Conservation (phyloP, 2,797 vertebrate species). For the Allobates femoralis region DNA sequence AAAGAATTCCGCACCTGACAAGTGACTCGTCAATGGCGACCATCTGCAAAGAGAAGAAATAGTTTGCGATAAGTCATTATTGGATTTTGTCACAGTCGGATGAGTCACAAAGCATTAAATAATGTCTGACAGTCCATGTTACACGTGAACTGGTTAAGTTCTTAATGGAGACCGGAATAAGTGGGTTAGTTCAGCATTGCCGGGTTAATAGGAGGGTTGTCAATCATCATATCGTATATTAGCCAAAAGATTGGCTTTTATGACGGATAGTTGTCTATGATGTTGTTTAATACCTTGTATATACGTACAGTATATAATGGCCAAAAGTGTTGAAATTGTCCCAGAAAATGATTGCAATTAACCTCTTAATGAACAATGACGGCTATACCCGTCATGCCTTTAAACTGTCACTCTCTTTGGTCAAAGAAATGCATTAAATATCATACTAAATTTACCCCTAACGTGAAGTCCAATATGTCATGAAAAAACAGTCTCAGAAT, state of each 20-base stretch:
- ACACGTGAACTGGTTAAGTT: conserved; percentile 7
- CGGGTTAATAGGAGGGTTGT: conserved; percentile 4
- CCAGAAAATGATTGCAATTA: too few species aligned
- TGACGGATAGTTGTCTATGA: too few species aligned
- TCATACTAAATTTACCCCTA: too few species aligned
- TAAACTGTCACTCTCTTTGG: too few species aligned
- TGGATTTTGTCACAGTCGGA: conserved; percentile 29
- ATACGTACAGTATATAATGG: too few species aligned
- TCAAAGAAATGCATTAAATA: too few species aligned
- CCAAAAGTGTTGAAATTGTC: too few species aligned
- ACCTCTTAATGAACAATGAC: too few species aligned
- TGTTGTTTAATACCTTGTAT: too few species aligned
- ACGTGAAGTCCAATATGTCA: too few species aligned
- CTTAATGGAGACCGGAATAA: conserved; percentile 24
- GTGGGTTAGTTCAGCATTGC: conserved; percentile 17
- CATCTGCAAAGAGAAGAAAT: neutral
- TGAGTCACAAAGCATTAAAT: conserved; percentile 34
- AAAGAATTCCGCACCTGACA: neutral
- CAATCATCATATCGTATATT: neutral
- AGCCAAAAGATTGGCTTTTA: neutral
- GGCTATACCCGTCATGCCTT: too few species aligned
- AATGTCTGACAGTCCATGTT: conserved; percentile 3
- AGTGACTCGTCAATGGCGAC: neutral
- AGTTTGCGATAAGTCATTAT: conserved; percentile 16
- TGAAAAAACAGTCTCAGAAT: too few species aligned